Base-by-base conservation (phyloP, 2,113 vertebrate genomes). In the Onychostoma macrolepis region DNA sequence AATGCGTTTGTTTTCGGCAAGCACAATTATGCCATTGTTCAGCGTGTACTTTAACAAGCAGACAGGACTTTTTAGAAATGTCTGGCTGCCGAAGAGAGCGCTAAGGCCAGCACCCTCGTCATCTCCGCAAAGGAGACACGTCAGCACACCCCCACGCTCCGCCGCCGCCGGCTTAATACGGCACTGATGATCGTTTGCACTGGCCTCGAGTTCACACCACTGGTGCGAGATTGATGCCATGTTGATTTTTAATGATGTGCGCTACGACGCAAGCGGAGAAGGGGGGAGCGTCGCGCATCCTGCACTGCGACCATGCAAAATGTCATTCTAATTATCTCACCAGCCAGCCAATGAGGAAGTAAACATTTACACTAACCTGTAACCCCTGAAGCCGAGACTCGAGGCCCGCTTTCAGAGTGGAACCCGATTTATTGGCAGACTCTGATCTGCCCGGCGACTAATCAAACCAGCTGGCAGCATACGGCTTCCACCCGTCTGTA, bases 241-340 rank as follows among this genome's bases (percentile, higher is more conserved):
- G 92, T 92, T 94, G 92, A 93, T 94, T 94, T 95, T 93, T 95
- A 95, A 95, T 95, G 93, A 95, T 95, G 93, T 92, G 89, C 89
- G 86, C 88, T 88, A 86, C 87, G 93, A 89, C 65, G 84, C 84
- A 86, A 82, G 91, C 80, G 86, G 67, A 67, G 84, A 45, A 65
- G 69, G 86, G 80, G 84, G 76, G 38, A 12, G 45, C 6, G 53
- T 81, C 30, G 41, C 82, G 76, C 67, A 90, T 89, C 85, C 77
- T 61, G 24, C 86, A 83, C 80, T 28, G 28, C 41, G 85, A 82
- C 88, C 88, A 85, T 88, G 87, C 86, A 93, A 94, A 95, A 95
- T 95, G 94, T 94, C 94, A 94, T 89, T 94, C 92, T 94, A 95
- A 95, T 95, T 94, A 95, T 93, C 89, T 85, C 48, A 86, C 38